Base-by-base conservation (phyloP, 2,113 vertebrate genomes). In the Cichladusa arquata region DNA sequence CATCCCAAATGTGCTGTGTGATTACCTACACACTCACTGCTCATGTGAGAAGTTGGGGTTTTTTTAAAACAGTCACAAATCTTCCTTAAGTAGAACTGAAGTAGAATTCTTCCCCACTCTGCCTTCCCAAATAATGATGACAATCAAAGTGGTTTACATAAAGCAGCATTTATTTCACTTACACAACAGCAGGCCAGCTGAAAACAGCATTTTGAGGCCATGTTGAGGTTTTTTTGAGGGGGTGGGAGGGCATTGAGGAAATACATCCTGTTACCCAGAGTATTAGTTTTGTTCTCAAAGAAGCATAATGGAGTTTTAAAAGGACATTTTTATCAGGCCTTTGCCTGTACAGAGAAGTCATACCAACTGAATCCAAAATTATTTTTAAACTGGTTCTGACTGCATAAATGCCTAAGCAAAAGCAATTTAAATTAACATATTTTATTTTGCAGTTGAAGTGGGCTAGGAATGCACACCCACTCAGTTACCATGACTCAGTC, bases 371-470 rank as follows among this genome's bases (percentile, higher is more conserved):
- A 82, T 65, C 31, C 33, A 92, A 91, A 92, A 88, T 70, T 88
- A 94, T 90, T 92, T 95, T 95, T 94, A 91, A 92, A 82, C 78
- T 80, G 74, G 42, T 88, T 95, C 87, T 96, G 62, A 91, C 84
- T 85, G 81, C 78, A 87, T 89, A 87, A 95, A 90, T 94, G 90
- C 72, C 83, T 90, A 81, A 86, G 96, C 77, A 74, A 92, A 93
- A 91, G 76, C 64, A 90, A 94, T 92, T 94, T 81, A 84, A 72
- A 95, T 97, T 93, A 94, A 86, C 91, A 90, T 96, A 90, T 92
- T 93, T 96, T 94, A 90, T 91, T 96, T 90, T 94, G 93, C 93
- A 93, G 90, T 81, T 80, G 67, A 92, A 95, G 94, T 96, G 91
- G 95, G 94, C 73, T 93, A 94, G 88, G 76, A 94, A 94, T 48